Evolutionary conservation across 2,113 vertebrate genomes (phyloP).

Genomic region (Podarcis raffonei): DNA sequence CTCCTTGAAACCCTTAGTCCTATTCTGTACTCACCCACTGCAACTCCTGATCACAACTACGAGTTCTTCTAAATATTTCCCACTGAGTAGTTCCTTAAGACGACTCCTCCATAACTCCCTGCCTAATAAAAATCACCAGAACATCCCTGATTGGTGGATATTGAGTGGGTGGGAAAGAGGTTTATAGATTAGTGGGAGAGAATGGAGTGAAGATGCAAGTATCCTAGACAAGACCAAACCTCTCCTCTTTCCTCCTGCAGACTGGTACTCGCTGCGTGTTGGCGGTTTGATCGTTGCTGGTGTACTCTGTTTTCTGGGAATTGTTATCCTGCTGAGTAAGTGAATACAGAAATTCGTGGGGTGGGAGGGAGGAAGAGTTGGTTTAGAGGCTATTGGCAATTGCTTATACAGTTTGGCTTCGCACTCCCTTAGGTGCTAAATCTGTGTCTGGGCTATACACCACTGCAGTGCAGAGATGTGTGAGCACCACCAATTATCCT

Average conservation of each 20-base stretch:
- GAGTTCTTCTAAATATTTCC: too few species aligned
- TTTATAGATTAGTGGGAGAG: not conserved
- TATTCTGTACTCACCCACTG: not conserved
- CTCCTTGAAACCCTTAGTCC: not conserved
- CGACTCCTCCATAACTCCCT: not conserved
- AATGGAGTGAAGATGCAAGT: too few species aligned
- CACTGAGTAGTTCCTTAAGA: not conserved
- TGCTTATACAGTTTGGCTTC: too few species aligned
- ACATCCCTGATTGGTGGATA: too few species aligned
- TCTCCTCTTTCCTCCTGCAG: conserved; percentile 62
- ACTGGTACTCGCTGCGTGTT: conserved; percentile 83
- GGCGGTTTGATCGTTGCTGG: conserved; percentile 85
- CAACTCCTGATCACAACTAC: not conserved
- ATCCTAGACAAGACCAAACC: not conserved
- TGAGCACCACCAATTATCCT: not conserved
- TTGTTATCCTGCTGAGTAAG: conserved; percentile 89
- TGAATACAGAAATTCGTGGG: not conserved
- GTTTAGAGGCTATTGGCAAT: not conserved
- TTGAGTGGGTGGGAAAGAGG: not conserved
- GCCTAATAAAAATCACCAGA: not conserved
- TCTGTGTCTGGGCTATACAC: not conserved
- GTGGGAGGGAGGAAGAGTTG: not conserved
- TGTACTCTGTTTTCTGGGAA: conserved; percentile 84
- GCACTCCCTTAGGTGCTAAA: not conserved
- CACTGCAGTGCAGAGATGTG: not conserved